These are phyloP conservation scores for Drosophila pseudotalamancana DNA, from an alignment of 2,888 invertebrate genomes.

Conservation along the genomic window DNA sequence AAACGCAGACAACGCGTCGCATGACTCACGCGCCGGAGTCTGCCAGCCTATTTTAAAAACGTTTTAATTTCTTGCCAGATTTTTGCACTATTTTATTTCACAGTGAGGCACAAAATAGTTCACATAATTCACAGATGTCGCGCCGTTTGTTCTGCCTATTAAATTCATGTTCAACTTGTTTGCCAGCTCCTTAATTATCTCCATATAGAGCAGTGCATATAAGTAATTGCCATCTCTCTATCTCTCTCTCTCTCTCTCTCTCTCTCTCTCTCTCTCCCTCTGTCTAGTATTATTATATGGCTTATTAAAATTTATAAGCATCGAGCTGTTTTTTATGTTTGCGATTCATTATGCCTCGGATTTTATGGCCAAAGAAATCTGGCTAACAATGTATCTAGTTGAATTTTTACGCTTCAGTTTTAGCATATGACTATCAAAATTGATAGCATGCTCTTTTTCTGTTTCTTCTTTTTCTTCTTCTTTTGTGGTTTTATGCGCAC, in stretches of 20 bases:
- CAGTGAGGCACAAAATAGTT: slow-evolving; percentile 37
- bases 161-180: slow-evolving; percentile 57
- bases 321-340: slow-evolving; percentile 49
- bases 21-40: slow-evolving; percentile 57
- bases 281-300: slow-evolving; percentile 31
- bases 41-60: slow-evolving; percentile 39
- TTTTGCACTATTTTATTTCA: slow-evolving; percentile 36
- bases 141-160: slow-evolving; percentile 44
- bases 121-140: slow-evolving; percentile 55
- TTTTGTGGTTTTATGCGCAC: slow-evolving; percentile 43
- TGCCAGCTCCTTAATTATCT: slow-evolving; percentile 60
- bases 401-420: slow-evolving; percentile 27
- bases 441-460: slow-evolving; percentile 49
- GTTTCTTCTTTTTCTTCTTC: too few relatives aligned
- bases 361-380: slow-evolving; percentile 32
- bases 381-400: slow-evolving; percentile 37
- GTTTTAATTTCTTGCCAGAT: slow-evolving; percentile 62
- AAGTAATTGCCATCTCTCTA: neutral
- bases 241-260: neutral
- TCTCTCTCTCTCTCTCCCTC: neutral
- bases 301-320: slow-evolving; percentile 70
- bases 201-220: slow-evolving; percentile 9
- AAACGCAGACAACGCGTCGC: slow-evolving; percentile 39
- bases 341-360: slow-evolving; percentile 43
- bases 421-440: slow-evolving; percentile 65